Conservation (phyloP, 2,888 invertebrate genomes). For the Pristionchus japonicus region DNA sequence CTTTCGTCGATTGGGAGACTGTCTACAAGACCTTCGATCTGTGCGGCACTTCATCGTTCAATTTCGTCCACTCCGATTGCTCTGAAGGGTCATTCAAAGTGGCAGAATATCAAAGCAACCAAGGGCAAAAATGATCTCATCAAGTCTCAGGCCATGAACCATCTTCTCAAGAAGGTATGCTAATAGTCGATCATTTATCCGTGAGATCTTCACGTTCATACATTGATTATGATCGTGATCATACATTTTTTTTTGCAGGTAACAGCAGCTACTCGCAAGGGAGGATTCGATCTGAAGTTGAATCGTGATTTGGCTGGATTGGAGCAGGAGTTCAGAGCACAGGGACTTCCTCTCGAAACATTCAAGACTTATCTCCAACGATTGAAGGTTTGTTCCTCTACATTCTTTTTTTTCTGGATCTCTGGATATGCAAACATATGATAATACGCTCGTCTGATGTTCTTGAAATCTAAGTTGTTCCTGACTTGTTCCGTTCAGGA, state of each 20-base stretch:
- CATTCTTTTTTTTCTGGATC: neutral
- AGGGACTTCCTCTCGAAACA: slow-evolving; percentile 68
- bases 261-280: slow-evolving; percentile 56
- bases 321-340: slow-evolving; percentile 64
- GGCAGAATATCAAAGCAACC: slow-evolving; percentile 72
- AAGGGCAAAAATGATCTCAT: slow-evolving; percentile 71
- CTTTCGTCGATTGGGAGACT: slow-evolving; percentile 23
- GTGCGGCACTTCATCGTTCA: neutral
- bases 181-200: neutral
- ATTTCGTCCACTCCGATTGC: slow-evolving; percentile 42
- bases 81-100: slow-evolving; percentile 73
- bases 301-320: slow-evolving; percentile 66
- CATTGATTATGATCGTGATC: neutral
- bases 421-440: too few species aligned
- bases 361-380: slow-evolving; percentile 65
- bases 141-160: slow-evolving; percentile 63
- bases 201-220: neutral
- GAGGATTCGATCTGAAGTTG: slow-evolving; percentile 69
- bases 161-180: slow-evolving; percentile 59
- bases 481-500: too few species aligned
- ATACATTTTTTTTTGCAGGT: slow-evolving; percentile 47
- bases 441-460: too few species aligned
- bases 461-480: too few species aligned
- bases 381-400: slow-evolving; percentile 56
- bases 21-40: neutral